Evolutionary conservation across 2,797 vertebrate genomes (phyloP), one percentile per base, ranked within the genome.

Genomic region (Syndactyla subalaris): DNA sequence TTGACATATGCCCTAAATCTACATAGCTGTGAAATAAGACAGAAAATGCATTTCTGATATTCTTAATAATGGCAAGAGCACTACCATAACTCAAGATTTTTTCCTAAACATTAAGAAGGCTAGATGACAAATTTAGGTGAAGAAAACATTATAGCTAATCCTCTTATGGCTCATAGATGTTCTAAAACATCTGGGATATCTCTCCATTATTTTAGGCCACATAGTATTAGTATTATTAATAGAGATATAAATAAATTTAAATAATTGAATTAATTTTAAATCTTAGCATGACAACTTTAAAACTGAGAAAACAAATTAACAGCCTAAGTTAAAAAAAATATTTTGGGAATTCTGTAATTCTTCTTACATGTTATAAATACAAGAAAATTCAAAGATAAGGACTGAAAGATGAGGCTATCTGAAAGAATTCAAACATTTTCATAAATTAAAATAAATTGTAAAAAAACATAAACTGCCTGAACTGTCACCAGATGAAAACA

Each of bases 171-270:
- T 75, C 5, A 43, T 10, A 78, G 55, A 32, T 63, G 2, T 78
- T 87, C 46, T 51, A 81, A 90, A 12, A 73, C 8, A 36, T 68
- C 26, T 82, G 59, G n/a, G 23, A 51, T 66, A 62, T 16, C 7
- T 73, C 12, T 87, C 11, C 59, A 73, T 34, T 16, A 76, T 55
- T 93, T 92, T 70, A 89, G 39, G 12, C 16, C 55, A 77, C 29
- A 73, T 15, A 92, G 38, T 52, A 94, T 79, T 91, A 85, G 14
- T 52, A 67, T 6, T 5, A 52, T 63, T 85, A 89, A 89, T 24
- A 45, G n/a, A 74, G 23, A 90, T 21, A 92, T 55, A 77, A 92
- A 90, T 43, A 62, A 77, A 85, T 15, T 48, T 90, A 91, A 93
- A 83, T 74, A 85, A 73, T 45, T 49, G 12, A 66, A 87, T 79